Percentiles rank a stretch among this genome's conserved stretches.
Conservation (phyloP, 2,113 vertebrate species). For the Corydoras maculifer region DNA sequence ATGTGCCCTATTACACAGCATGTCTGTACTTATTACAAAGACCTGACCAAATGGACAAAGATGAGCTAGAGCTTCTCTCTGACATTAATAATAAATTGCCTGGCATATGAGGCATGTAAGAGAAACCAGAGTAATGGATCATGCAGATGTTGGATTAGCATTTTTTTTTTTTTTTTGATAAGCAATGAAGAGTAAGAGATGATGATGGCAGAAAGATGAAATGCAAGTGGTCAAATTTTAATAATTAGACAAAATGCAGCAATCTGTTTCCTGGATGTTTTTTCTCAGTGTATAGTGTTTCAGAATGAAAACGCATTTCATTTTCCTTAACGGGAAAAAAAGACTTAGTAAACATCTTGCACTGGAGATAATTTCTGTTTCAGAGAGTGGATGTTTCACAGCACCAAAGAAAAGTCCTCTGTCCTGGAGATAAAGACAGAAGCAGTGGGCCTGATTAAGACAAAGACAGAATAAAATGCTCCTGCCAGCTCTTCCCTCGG, state of each 20-base stretch:
- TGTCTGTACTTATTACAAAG: conserved; percentile 41
- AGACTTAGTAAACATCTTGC: conserved; percentile 12
- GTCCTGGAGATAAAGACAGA: conserved; percentile 23
- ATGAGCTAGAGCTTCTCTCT: conserved; percentile 22
- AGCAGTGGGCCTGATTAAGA: conserved; percentile 27
- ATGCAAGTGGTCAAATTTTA: conserved; percentile 24
- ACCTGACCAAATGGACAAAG: conserved; percentile 34
- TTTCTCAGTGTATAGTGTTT: neutral
- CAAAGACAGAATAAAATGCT: conserved; percentile 14
- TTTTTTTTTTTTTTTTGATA: conserved; percentile 1
- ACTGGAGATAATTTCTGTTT: conserved; percentile 1
- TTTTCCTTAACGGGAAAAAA: conserved; percentile 36
- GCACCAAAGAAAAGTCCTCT: conserved; percentile 5
- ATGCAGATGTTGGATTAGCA: conserved; percentile 25
- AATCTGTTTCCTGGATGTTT: conserved; percentile 7
- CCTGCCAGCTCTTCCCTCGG: conserved; percentile 25
- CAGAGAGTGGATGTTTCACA: conserved; percentile 7
- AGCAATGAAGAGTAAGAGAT: conserved; percentile 24
- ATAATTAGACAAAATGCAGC: conserved; percentile 16
- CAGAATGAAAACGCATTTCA: conserved; percentile 5
- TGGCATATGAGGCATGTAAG: conserved; percentile 36
- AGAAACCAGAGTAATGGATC: conserved; percentile 34
- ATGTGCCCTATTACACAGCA: conserved; percentile 46
- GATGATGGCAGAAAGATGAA: conserved; percentile 25
- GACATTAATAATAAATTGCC: conserved; percentile 48